A percentile compares a stretch with the other conserved stretches of the same genome.
Evolutionary conservation across 2,797 vertebrate genomes (phyloP).

Genomic region (Microchirus variegatus): DNA sequence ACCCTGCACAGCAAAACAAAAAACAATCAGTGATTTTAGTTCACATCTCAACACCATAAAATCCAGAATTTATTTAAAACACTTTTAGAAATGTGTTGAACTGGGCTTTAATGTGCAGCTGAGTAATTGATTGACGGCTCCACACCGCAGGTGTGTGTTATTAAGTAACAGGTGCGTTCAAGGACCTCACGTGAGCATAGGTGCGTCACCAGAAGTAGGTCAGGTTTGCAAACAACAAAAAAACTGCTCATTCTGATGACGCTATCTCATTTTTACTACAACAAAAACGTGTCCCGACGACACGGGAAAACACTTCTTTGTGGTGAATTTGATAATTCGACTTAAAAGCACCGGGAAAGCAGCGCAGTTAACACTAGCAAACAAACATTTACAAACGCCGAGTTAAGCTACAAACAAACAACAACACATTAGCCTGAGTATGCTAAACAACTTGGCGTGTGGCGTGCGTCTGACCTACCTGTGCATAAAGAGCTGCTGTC

Average conservation of each 20-base stretch:
- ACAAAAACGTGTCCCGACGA: too few relatives aligned
- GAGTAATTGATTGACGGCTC: too few relatives aligned
- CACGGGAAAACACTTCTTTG: too few relatives aligned
- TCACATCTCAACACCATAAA: too few relatives aligned
- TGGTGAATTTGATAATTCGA: too few relatives aligned
- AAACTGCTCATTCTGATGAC: too few relatives aligned
- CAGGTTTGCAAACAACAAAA: too few relatives aligned
- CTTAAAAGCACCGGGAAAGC: too few relatives aligned
- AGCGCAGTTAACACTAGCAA: slow-evolving; percentile 7
- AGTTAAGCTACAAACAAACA: slow-evolving; percentile 8
- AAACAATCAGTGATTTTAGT: slow-evolving; percentile 20
- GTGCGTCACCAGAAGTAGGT: slow-evolving; percentile 73
- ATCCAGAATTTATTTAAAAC: not conserved
- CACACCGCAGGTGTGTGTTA: slow-evolving; percentile 29
- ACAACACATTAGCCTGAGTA: slow-evolving; percentile 20
- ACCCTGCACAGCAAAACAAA: slow-evolving; percentile 46
- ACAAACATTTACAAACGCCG: slow-evolving; percentile 8
- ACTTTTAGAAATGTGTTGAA: not conserved
- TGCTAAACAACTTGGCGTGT: slow-evolving; percentile 48
- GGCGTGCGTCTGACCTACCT: slow-evolving; percentile 79
- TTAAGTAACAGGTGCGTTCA: slow-evolving; percentile 63
- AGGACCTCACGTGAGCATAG: slow-evolving; percentile 77
- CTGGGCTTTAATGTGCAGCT: not conserved
- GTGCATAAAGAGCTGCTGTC: slow-evolving; percentile 78
- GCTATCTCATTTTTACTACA: too few relatives aligned